These are phyloP conservation scores for Hyaena hyaena DNA, from an alignment of 2,113 vertebrate species.

Conservation along the genomic window DNA sequence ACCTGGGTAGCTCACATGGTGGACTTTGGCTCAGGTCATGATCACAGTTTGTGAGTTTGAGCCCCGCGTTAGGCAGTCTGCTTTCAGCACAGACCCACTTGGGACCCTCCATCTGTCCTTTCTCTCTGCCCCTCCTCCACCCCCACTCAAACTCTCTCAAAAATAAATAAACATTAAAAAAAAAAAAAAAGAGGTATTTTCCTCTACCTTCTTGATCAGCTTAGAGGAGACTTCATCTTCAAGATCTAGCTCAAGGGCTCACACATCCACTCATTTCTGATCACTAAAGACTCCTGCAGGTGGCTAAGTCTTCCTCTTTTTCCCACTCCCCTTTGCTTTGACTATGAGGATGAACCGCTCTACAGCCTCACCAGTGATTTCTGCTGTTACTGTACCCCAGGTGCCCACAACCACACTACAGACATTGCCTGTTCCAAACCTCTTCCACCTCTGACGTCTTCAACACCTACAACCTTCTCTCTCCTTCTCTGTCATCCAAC, in stretches of 20 bases:
- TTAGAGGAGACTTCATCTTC: background rate
- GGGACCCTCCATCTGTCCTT: no score
- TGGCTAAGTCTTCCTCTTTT: background rate
- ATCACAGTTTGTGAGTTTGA: no score
- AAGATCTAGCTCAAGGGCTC: background rate
- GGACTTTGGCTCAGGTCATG: no score
- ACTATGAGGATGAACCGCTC: background rate
- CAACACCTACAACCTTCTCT: background rate
- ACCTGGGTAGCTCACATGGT: no score
- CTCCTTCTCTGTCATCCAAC: background rate
- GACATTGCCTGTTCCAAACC: background rate
- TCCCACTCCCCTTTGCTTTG: background rate
- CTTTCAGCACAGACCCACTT: no score
- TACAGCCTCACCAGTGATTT: background rate
- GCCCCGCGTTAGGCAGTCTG: no score
- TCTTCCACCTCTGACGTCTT: background rate
- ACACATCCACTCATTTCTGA: background rate
- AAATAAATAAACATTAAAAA: no score
- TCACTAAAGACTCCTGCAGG: background rate
- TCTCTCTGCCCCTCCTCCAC: no score
- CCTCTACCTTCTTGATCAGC: background rate
- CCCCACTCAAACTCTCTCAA: no score
- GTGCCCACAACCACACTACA: background rate
- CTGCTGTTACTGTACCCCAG: background rate
- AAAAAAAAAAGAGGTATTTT: background rate